Percentiles rank a stretch among this genome's conserved stretches.
Evolutionary conservation across 2,888 invertebrate species (phyloP).

Genomic region (Andricus curvator): DNA sequence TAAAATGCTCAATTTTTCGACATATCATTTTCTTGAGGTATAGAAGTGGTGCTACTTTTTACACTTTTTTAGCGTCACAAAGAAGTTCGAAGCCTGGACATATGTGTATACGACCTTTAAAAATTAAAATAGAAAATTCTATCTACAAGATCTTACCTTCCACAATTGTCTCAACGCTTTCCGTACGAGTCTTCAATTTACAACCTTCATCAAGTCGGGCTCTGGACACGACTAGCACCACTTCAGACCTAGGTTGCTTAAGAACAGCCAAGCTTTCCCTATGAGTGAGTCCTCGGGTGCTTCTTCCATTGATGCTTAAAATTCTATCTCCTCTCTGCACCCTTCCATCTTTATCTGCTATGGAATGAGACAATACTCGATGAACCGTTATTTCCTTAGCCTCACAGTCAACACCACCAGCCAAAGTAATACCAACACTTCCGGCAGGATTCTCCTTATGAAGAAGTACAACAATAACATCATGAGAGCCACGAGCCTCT

Average conservation of each 20-base stretch:
- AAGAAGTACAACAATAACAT: slow-evolving; percentile 83
- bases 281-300: slow-evolving; percentile 91
- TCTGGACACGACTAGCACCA: slow-evolving; percentile 85
- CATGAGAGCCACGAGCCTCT: slow-evolving; percentile 79
- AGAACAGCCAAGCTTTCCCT: slow-evolving; percentile 92
- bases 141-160: slow-evolving; percentile 64
- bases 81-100: too few relatives aligned
- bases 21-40: too few relatives aligned
- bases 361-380: slow-evolving; percentile 90
- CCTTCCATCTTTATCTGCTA: slow-evolving; percentile 92
- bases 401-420: slow-evolving; percentile 94
- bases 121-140: too few relatives aligned
- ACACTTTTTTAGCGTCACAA: too few relatives aligned
- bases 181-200: slow-evolving; percentile 66
- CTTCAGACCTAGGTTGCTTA: slow-evolving; percentile 89
- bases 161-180: slow-evolving; percentile 75
- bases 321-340: slow-evolving; percentile 93
- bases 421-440: slow-evolving; percentile 92
- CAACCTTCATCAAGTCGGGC: slow-evolving; percentile 67
- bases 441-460: slow-evolving; percentile 85
- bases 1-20: too few relatives aligned
- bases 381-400: slow-evolving; percentile 95
- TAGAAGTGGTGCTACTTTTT: too few relatives aligned
- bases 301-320: slow-evolving; percentile 91
- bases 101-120: too few relatives aligned